Percentiles rank a stretch among this genome's conserved stretches.
Evolutionary conservation across 2,113 vertebrate genomes (phyloP).

Genomic region (Ariopsis seemanni): DNA sequence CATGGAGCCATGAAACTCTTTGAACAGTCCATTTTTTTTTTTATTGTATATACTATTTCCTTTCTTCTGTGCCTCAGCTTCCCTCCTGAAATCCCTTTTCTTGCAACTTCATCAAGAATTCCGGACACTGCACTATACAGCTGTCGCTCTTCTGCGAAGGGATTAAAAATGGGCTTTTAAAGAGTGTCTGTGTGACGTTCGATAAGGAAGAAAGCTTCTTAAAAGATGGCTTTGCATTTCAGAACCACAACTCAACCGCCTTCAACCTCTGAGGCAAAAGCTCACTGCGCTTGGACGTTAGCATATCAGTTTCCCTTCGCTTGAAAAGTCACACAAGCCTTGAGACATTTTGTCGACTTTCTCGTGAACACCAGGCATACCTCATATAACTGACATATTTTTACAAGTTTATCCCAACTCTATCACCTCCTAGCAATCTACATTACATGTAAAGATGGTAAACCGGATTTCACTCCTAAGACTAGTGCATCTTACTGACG

Average conservation of each 20-base stretch:
- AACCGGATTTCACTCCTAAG: not conserved
- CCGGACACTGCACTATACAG: conserved; percentile 45
- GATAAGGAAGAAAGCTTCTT: conserved; percentile 66
- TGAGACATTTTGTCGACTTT: not conserved
- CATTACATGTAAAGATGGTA: not conserved
- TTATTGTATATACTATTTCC: conserved; percentile 48
- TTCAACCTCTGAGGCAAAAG: not conserved
- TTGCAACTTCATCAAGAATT: conserved; percentile 73
- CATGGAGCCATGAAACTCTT: conserved; percentile 57
- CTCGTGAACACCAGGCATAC: not conserved
- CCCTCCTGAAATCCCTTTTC: conserved; percentile 60
- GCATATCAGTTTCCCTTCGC: not conserved
- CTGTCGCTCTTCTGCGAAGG: conserved; percentile 59
- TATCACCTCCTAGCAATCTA: not conserved
- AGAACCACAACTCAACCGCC: not conserved
- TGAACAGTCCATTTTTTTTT: conserved; percentile 66
- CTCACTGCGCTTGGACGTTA: not conserved
- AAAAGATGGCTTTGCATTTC: conserved; percentile 23
- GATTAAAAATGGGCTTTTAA: conserved; percentile 62
- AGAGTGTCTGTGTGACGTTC: conserved; percentile 65
- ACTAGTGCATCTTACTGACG: conserved; percentile 36
- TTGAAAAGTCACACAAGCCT: conserved; percentile 2
- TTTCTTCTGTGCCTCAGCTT: not conserved
- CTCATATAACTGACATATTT: not conserved
- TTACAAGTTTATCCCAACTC: not conserved